Conservation (phyloP, 2,888 invertebrate genomes). For the Mesodorylaimus sp. region DNA sequence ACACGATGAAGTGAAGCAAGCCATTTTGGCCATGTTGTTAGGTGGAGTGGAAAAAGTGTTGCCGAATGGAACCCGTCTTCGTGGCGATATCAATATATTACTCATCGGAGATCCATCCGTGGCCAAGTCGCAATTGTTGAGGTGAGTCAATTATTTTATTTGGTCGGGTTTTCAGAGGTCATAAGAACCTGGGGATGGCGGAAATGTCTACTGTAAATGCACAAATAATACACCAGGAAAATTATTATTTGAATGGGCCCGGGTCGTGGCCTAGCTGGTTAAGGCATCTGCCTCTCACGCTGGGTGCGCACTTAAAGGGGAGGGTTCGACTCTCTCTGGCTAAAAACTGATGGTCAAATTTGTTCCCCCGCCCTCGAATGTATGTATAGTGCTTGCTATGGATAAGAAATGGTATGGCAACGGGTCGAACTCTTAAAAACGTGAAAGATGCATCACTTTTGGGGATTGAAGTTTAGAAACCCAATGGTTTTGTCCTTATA, state of each 20-base stretch:
- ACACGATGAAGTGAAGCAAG: conserved; percentile 84
- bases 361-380: neutral
- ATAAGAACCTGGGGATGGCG: neutral
- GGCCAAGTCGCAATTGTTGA: conserved; percentile 70
- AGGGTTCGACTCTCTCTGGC: too few relatives aligned
- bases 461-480: too few relatives aligned
- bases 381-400: neutral
- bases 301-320: too few relatives aligned
- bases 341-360: neutral
- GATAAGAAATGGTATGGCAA: too few relatives aligned
- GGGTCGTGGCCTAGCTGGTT: too few relatives aligned
- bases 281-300: too few relatives aligned
- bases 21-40: conserved; percentile 73
- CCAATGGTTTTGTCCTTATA: too few relatives aligned
- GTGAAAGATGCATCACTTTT: too few relatives aligned
- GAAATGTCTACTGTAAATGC: neutral
- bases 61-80: conserved; percentile 69
- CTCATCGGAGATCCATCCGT: conserved; percentile 97
- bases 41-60: conserved; percentile 76
- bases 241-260: neutral
- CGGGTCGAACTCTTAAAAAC: too few relatives aligned
- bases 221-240: neutral
- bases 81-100: conserved; percentile 72
- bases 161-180: neutral
- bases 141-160: conserved; percentile 20